These are phyloP conservation scores for Hyalella azteca DNA, from an alignment of 2,888 invertebrate species.

Conservation along the genomic window DNA sequence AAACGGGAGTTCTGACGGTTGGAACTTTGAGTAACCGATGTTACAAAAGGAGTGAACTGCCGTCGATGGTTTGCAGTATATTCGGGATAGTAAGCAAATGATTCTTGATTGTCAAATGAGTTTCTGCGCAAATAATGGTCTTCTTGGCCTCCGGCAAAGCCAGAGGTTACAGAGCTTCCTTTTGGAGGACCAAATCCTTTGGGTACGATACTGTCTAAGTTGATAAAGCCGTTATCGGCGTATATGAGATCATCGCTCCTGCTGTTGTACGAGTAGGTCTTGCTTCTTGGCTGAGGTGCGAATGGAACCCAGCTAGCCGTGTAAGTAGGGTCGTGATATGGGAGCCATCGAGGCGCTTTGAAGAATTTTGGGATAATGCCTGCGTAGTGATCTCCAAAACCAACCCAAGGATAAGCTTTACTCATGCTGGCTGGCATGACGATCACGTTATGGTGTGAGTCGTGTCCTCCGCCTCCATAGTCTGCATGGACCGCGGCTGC, in stretches of 20 bases:
- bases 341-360: slow-evolving; percentile 1
- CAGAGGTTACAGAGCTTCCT: not conserved
- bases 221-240: not conserved
- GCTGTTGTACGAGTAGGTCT: not conserved
- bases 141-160: not conserved
- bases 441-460: not conserved
- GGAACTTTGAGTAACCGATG: not conserved
- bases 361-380: not conserved
- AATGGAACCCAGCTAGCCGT: slow-evolving; percentile 19
- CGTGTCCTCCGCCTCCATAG: not conserved
- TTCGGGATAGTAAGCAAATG: not conserved
- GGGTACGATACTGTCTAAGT: not conserved
- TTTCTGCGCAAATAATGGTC: not conserved
- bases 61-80: not conserved
- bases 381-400: not conserved
- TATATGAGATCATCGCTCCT: not conserved
- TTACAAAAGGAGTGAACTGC: not conserved
- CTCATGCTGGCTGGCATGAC: slow-evolving; percentile 10
- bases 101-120: not conserved
- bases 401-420: slow-evolving; percentile 5
- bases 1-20: no score
- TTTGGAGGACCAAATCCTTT: slow-evolving; percentile 26
- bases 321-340: slow-evolving; percentile 8
- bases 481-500: not conserved
- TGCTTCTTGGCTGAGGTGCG: not conserved